A percentile compares a stretch with the other conserved stretches of the same genome.
Evolutionary conservation across 2,113 vertebrate species (phyloP).

Genomic region (Catharus minimus): DNA sequence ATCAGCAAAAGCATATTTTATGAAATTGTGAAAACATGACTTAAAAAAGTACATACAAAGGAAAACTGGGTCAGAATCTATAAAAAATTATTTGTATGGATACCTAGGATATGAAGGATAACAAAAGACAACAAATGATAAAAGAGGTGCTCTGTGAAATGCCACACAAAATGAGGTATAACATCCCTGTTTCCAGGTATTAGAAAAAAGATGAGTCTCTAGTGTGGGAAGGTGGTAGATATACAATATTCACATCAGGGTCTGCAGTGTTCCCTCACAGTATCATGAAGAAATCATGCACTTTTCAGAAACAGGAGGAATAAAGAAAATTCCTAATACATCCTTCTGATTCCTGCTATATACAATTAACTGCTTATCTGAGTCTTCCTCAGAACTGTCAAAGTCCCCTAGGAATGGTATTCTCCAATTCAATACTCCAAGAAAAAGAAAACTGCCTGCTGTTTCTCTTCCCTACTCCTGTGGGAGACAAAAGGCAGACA

Average conservation of each 20-base stretch:
- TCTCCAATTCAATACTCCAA: background rate
- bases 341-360: background rate
- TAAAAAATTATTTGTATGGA: background rate
- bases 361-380: rapidly evolving
- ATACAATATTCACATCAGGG: background rate
- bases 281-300: background rate
- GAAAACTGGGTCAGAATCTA: background rate
- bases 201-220: background rate
- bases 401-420: background rate
- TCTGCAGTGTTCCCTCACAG: background rate
- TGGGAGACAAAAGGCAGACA: background rate
- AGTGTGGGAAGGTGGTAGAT: background rate
- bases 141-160: background rate
- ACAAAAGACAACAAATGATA: background rate
- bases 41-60: background rate
- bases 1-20: background rate
- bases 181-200: background rate
- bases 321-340: background rate
- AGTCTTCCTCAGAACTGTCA: background rate
- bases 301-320: background rate
- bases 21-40: background rate
- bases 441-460: background rate
- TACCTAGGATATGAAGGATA: rapidly evolving
- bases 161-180: background rate
- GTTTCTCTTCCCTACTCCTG: background rate